Evolutionary conservation across 2,888 invertebrate species (phyloP).

Genomic region (Hesperia comma): DNA sequence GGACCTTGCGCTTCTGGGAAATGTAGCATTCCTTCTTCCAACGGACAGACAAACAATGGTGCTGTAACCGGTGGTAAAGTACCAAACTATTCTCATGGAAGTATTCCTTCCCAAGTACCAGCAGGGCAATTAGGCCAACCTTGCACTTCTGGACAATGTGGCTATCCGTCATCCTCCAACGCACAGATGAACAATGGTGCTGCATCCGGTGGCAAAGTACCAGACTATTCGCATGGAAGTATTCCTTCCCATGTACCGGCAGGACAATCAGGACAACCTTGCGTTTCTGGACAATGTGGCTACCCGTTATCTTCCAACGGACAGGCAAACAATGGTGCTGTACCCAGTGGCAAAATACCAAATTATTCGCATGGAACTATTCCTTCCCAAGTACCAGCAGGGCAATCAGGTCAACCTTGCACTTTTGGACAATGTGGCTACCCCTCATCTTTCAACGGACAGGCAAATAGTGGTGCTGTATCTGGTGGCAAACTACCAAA

Average conservation of each 20-base stretch:
- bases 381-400: conserved; percentile 20
- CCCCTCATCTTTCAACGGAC: background rate
- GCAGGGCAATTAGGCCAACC: conserved; percentile 19
- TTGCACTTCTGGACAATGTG: conserved; percentile 23
- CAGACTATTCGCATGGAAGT: conserved; percentile 39
- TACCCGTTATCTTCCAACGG: background rate
- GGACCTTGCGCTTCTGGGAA: conserved; percentile 2
- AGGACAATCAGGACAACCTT: conserved; percentile 16
- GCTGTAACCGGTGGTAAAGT: conserved; percentile 21
- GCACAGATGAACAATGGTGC: conserved; percentile 3
- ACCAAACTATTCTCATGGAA: conserved; percentile 39
- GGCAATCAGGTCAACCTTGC: conserved; percentile 18
- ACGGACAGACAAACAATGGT: conserved; percentile 2
- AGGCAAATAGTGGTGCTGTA: background rate
- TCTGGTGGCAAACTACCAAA: conserved; percentile 23
- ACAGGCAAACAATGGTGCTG: conserved; percentile 2
- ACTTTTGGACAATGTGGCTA: conserved; percentile 9
- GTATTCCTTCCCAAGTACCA: conserved; percentile 20
- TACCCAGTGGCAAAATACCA: conserved; percentile 19
- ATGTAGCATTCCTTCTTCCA: conserved; percentile 6
- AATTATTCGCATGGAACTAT: conserved; percentile 38
- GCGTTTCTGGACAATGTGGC: conserved; percentile 10
- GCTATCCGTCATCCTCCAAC: background rate
- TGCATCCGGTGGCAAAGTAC: conserved; percentile 11
- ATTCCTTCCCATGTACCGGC: conserved; percentile 22